Evolutionary conservation across 2,797 vertebrate genomes (phyloP), one percentile per base, ranked within the genome.

Genomic region (Vireo griseus): DNA sequence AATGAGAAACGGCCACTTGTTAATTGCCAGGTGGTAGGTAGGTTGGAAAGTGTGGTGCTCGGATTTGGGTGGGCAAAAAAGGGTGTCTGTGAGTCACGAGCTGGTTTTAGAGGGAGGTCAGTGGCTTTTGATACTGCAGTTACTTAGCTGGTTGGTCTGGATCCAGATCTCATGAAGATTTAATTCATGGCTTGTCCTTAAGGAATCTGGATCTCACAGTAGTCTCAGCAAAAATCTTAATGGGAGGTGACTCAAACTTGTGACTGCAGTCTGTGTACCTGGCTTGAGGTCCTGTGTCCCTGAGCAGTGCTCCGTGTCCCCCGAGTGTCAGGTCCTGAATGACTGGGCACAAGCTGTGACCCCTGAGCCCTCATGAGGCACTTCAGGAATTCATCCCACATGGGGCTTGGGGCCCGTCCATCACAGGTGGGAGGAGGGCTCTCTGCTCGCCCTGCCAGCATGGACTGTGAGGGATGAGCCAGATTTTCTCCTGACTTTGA

Each of bases 131-230:
- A 67, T 94, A 24, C 55, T 92, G 94, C 62, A 73, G 85, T 91
- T 62, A 82, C 74, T 89, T 79, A 78, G 52, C 89, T 84, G 79
- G 69, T 81, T 94, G 91, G 91, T 59, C 48, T 76, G 69, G 69
- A 73, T 91, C 87, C 92, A 92, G 82, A 83, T 93, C 73, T 95
- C 86, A 73, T 94, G 90, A 94, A 91, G 75, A 86, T 90, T 95
- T 94, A 86, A 94, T 95, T 92, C 63, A 50, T 11, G 29, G 48
- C 40, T 86, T 65, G 33, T 81, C 92, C 59, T 69, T 88, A 55
- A 66, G 82, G 89, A 86, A 90, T 75, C 65, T 93, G 76, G 22
- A 77, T 95, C 65, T 92, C 35, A 26, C 45, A 19, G 62, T 52
- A 81, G 87, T 59, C 76, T 94, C 85, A 86, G 89, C 88, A 91